These are phyloP conservation scores for Atethmia centrago DNA, from an alignment of 2,888 invertebrate genomes.

Conservation along the genomic window DNA sequence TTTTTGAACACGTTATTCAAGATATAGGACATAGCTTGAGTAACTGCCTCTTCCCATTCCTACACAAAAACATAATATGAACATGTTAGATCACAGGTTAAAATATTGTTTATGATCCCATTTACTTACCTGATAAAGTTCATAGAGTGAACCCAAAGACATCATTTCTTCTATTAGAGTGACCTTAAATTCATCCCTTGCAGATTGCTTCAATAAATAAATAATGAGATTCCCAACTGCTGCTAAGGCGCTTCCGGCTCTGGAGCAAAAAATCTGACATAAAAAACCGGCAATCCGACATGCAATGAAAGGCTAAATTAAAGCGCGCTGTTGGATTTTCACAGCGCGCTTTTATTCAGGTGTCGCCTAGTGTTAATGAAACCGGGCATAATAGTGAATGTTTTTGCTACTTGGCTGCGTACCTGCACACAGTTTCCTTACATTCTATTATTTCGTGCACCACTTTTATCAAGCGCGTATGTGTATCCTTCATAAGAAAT, in stretches of 20 bases:
- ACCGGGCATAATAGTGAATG: background rate
- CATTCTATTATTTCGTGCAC: conserved; percentile 87
- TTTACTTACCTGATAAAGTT: conserved; percentile 81
- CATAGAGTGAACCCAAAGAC: conserved; percentile 80
- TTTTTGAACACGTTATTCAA: conserved; percentile 92
- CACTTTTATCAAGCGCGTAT: conserved; percentile 89
- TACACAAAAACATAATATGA: conserved; percentile 70
- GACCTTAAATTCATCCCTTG: conserved; percentile 78
- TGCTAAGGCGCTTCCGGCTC: conserved; percentile 79
- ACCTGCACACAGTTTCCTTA: conserved; percentile 81
- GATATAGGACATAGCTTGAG: conserved; percentile 92
- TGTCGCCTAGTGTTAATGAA: background rate
- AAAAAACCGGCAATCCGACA: background rate
- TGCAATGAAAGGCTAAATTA: background rate
- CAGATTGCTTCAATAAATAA: conserved; percentile 75
- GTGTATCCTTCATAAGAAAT: conserved; percentile 93
- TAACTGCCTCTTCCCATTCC: conserved; percentile 95
- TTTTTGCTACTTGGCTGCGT: conserved; percentile 13
- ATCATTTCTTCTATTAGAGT: conserved; percentile 85
- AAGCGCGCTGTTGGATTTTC: background rate
- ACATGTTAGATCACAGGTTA: background rate
- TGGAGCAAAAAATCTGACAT: conserved; percentile 66
- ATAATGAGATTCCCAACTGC: conserved; percentile 80
- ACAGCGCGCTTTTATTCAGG: background rate
- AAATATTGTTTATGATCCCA: too few species aligned